phyloP scores from a whole-genome alignment of 2,797 vertebrate genomes.

The Phyllotis vaccarum region DNA sequence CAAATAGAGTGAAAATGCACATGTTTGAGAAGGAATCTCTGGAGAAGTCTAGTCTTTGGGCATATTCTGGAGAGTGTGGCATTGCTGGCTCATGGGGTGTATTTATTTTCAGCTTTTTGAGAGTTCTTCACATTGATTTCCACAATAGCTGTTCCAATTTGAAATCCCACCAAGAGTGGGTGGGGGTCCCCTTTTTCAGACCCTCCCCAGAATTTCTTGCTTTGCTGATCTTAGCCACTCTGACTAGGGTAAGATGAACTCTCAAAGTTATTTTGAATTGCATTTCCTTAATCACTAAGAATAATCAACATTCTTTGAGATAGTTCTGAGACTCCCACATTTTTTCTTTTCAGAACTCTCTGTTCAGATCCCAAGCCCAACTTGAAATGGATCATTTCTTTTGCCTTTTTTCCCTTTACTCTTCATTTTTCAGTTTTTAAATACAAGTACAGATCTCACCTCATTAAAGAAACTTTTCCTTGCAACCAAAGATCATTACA shows the following conservation, averaged over 20 bases:
- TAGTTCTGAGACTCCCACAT: neutral
- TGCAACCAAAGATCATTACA: neutral
- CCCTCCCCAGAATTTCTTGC: neutral
- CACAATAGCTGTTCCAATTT: neutral
- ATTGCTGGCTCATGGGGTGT: neutral
- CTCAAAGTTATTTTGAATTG: neutral
- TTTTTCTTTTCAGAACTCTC: neutral
- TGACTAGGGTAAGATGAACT: neutral
- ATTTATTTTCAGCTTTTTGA: neutral
- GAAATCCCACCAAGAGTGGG: neutral
- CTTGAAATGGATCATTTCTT: neutral
- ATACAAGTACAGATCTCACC: neutral
- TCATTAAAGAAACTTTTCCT: neutral
- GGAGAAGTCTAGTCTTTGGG: neutral
- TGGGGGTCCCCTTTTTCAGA: neutral
- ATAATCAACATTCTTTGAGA: neutral
- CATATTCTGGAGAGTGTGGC: neutral
- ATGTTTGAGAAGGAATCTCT: neutral
- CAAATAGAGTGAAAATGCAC: neutral
- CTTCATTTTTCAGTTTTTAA: neutral
- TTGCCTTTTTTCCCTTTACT: neutral
- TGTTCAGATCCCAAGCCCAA: neutral
- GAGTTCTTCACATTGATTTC: neutral
- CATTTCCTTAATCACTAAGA: neutral
- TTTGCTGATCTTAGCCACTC: neutral